These are phyloP conservation scores for Acanthurus lineatus DNA, from an alignment of 2,797 vertebrate species.

Conservation along the genomic window DNA sequence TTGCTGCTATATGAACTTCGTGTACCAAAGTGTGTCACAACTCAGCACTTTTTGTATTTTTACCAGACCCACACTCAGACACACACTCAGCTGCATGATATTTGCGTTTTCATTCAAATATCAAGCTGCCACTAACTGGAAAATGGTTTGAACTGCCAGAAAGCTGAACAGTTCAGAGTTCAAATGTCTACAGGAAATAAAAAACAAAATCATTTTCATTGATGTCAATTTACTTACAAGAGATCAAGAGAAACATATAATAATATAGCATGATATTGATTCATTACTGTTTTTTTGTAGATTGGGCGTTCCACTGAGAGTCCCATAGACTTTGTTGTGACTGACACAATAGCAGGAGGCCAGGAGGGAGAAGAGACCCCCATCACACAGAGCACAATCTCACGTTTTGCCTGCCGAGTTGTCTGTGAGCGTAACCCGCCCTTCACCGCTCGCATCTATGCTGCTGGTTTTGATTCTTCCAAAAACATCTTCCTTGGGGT, in stretches of 20 bases:
- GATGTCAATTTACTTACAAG: neutral
- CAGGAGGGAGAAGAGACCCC: conserved; percentile 93
- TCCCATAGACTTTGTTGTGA: conserved; percentile 99
- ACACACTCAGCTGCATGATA: neutral
- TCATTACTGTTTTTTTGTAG: conserved; percentile 75
- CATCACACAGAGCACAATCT: conserved; percentile 99
- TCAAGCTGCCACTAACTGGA: neutral
- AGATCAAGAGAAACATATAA: neutral
- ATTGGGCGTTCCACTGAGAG: conserved; percentile 98
- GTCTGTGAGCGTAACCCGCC: conserved; percentile 95
- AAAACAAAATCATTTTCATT: neutral
- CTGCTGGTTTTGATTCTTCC: conserved; percentile 98
- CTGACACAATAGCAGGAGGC: conserved; percentile 95
- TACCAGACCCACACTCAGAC: neutral
- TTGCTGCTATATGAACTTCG: neutral
- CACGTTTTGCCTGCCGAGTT: conserved; percentile 96
- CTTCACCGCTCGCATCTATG: conserved; percentile 95
- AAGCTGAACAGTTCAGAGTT: conserved; percentile 24
- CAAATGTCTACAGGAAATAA: neutral
- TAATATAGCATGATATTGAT: conserved; percentile 10
- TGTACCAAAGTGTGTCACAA: neutral
- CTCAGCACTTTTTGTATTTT: neutral
- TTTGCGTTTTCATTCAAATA: neutral
- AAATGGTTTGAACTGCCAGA: neutral
- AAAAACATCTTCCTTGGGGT: conserved; percentile 99